Percentiles rank a stretch among this genome's conserved stretches.
Conservation (phyloP, 2,888 invertebrate species). For the Mylabris sibirica region DNA sequence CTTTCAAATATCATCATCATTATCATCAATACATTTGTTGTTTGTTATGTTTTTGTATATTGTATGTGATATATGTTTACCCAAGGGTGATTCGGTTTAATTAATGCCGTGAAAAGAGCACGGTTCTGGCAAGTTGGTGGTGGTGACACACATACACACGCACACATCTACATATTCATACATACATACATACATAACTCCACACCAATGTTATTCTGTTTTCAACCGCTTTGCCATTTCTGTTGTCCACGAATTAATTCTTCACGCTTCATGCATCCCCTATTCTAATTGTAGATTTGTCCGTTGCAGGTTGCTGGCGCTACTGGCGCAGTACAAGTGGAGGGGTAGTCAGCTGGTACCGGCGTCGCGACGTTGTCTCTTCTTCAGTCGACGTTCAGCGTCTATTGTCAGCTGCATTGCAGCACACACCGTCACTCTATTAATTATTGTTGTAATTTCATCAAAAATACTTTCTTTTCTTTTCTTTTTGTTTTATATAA, state of each 20-base stretch:
- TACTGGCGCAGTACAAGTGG: conserved; percentile 51
- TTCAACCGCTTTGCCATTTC: conserved; percentile 33
- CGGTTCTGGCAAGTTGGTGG: conserved; percentile 6
- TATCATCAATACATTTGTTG: not conserved
- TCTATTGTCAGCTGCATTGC: conserved; percentile 50
- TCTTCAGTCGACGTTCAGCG: conserved; percentile 66
- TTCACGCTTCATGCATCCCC: conserved; percentile 48
- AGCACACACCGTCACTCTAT: conserved; percentile 22
- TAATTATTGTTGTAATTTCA: conserved; percentile 15
- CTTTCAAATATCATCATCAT: not conserved
- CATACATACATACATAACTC: not conserved
- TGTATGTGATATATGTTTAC: conserved; percentile 20
- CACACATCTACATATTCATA: conserved; percentile 4
- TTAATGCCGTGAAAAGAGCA: conserved; percentile 15
- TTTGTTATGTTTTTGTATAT: conserved; percentile 27
- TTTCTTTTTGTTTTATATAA: not conserved
- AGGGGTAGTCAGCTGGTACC: conserved; percentile 60
- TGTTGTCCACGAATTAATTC: conserved; percentile 49
- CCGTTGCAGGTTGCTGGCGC: conserved; percentile 62
- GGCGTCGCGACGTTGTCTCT: conserved; percentile 63
- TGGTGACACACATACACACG: conserved; percentile 29
- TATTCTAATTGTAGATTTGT: conserved; percentile 48
- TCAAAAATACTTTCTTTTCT: not conserved
- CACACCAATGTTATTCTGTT: not conserved
- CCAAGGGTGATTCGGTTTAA: conserved; percentile 28